Evolutionary conservation across 1,140 invertebrate species (phyloP), one percentile per base, ranked within the genome.

Genomic region (Teleopsis dalmanni): DNA sequence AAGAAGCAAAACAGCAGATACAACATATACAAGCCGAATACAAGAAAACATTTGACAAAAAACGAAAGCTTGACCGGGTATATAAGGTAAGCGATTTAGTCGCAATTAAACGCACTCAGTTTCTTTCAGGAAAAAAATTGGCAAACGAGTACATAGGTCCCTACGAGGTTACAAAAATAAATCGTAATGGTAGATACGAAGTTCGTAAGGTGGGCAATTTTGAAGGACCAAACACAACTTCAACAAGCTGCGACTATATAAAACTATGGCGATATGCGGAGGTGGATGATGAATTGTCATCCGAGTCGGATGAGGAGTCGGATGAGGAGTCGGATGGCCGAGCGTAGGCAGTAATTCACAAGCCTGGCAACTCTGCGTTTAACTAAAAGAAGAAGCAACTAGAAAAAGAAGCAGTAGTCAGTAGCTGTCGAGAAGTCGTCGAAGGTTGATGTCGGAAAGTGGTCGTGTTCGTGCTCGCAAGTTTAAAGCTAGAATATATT

Each of bases 221-320:
- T 35, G 34, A 35, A 2, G 34, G 34, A 11, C 34, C 34, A 6
- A 35, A 35, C n/a, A 35, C 14, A 35, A 65, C 34, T 7, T 7
- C 34, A 2, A 35, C 3, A 6, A 7, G 34, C 3, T 35, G n/a
- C 8, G 34, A 35, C n/a, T 35, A 13, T 35, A 35, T 35, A 6
- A 35, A 35, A 14, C 34, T 4, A 35, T 35, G 34, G 34, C 14
- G 18, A 14, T 16, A 8, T 35, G 34, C 14, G 7, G 34, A n/a
- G 4, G 2, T 7, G 7, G 34, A n/a, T 35, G n/a, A n/a, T 35
- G 9, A 16, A 35, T n/a, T 35, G 1, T 35, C 34, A 35, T 35
- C 34, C 18, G 34, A 6, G 6, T 16, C 34, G 18, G 34, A 35
- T n/a, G 34, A 35, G 8, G 8, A 35, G 3, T 18, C 14, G 34